Evolutionary conservation across 53 echinoderm and acorn worm species (phyloP).

Genomic region (Mesocentrotus franciscanus): DNA sequence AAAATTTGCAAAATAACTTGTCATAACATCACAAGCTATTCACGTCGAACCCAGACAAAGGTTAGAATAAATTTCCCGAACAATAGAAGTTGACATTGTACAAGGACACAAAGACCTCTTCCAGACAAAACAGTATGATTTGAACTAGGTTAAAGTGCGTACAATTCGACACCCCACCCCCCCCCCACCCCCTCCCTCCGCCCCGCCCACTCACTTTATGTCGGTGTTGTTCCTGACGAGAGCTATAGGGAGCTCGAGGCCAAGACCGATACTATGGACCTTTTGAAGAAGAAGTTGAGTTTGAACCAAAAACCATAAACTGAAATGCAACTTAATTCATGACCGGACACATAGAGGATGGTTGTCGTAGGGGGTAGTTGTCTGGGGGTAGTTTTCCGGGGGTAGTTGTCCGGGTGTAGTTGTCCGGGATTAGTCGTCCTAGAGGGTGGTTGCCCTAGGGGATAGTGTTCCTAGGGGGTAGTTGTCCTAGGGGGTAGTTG

Average conservation of each 20-base stretch:
- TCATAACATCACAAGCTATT: slow-evolving; percentile 22
- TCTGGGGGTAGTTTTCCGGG: too few relatives aligned
- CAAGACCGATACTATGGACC: too few relatives aligned
- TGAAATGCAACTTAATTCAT: too few relatives aligned
- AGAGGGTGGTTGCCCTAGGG: too few relatives aligned
- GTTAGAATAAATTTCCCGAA: neutral
- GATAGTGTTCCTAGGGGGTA: too few relatives aligned
- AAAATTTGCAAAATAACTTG: slow-evolving; percentile 35
- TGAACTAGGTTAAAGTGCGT: neutral
- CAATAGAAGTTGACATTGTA: slow-evolving; percentile 23
- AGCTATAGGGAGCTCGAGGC: neutral
- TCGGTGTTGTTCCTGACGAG: neutral
- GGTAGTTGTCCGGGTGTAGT: too few relatives aligned
- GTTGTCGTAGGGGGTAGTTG: too few relatives aligned
- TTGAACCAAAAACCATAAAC: too few relatives aligned
- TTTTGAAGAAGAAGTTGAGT: too few relatives aligned
- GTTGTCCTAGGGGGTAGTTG: too few relatives aligned
- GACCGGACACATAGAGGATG: too few relatives aligned
- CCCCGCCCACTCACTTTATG: neutral
- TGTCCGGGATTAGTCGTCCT: too few relatives aligned
- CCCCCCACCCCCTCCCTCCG: neutral
- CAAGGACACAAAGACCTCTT: neutral
- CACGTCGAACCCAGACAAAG: neutral
- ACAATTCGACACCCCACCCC: neutral
- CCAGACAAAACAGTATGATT: neutral